Evolutionary conservation across 1,140 invertebrate species (phyloP).

Genomic region (Eriocheir sinensis): DNA sequence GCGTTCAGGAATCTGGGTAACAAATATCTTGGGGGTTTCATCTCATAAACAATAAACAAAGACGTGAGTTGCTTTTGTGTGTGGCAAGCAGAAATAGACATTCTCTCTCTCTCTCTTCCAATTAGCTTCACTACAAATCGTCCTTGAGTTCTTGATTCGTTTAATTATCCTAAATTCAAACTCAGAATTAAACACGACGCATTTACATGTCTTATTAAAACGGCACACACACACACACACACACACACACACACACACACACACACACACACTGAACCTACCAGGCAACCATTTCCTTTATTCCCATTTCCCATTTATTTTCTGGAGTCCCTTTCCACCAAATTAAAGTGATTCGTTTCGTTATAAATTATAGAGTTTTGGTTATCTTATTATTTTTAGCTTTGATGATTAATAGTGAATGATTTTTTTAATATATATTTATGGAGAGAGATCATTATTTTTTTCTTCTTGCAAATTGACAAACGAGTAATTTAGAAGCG

Average conservation of each 20-base stretch:
- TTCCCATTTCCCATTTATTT: neutral
- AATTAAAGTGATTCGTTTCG: no score
- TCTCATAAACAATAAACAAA: neutral
- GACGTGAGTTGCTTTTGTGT: neutral
- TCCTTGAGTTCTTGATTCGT: neutral
- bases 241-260: no score
- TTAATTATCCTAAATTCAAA: no score
- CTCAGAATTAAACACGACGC: no score
- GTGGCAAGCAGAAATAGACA: neutral
- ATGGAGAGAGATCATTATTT: no score
- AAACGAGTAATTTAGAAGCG: neutral
- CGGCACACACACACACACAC: no score
- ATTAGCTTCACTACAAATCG: neutral
- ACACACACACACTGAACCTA: neutral
- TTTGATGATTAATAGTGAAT: no score
- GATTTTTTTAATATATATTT: neutral
- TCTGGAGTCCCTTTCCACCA: neutral
- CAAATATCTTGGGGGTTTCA: no score
- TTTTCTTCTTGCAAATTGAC: neutral
- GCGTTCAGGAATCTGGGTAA: no score
- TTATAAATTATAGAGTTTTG: no score
- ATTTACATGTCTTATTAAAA: no score
- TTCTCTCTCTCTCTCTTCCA: neutral
- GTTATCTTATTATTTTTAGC: no score
- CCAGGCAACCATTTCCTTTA: neutral